Evolutionary conservation across 2,888 invertebrate species (phyloP).

Genomic region (Phanerotoma sp.): DNA sequence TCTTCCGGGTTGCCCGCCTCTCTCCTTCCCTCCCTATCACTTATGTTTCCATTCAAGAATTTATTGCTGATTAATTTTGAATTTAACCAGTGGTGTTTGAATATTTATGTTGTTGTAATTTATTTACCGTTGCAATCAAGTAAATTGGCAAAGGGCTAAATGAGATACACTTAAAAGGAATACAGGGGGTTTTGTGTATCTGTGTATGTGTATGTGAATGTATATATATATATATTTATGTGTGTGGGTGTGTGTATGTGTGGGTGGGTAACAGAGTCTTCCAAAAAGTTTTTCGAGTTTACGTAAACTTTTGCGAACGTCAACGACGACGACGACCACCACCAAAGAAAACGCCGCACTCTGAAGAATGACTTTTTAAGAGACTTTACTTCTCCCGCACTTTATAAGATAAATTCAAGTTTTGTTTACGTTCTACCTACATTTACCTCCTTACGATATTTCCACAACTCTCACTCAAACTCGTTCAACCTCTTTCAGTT

Average conservation of each 20-base stretch:
- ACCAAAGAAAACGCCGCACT: conserved; percentile 1
- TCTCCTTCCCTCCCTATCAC: too few species aligned
- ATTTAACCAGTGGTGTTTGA: neutral
- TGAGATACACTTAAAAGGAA: conserved; percentile 26
- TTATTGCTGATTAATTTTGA: too few species aligned
- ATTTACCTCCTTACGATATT: neutral
- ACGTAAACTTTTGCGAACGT: conserved; percentile 13
- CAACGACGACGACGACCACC: too few species aligned
- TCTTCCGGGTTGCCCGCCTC: too few species aligned
- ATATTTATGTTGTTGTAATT: neutral
- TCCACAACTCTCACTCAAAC: neutral
- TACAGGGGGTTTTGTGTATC: too few species aligned
- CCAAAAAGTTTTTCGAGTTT: conserved; percentile 8
- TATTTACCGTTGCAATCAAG: conserved; percentile 1
- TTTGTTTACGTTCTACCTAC: conserved; percentile 16
- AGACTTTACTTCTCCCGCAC: conserved; percentile 17
- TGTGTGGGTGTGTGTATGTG: too few species aligned
- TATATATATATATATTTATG: too few species aligned
- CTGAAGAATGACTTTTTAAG: conserved; percentile 16
- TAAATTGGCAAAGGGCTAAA: conserved; percentile 15
- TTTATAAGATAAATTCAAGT: conserved; percentile 21
- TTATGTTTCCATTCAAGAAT: too few species aligned
- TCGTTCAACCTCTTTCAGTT: neutral
- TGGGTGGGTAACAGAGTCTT: neutral
- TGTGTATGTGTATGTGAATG: conserved; percentile 8